Conservation (phyloP, 2,797 vertebrate species). For the Sorex maritimensis region DNA sequence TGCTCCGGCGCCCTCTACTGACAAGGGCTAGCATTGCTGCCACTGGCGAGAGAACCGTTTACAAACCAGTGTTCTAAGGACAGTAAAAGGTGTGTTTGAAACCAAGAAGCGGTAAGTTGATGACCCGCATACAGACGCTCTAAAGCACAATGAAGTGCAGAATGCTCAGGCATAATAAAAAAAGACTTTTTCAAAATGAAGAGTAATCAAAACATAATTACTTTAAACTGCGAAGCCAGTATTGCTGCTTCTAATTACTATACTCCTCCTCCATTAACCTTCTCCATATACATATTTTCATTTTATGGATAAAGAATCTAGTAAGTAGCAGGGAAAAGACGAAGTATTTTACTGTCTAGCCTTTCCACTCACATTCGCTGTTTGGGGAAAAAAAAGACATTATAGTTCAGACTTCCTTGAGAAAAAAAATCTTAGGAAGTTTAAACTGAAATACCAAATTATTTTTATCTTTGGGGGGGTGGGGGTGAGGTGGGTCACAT, state of each 20-base stretch:
- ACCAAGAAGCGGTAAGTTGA: not conserved
- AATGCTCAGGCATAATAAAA: not conserved
- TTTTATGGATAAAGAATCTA: conserved; percentile 57
- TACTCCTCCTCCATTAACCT: conserved; percentile 9
- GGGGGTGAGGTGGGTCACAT: too few relatives aligned
- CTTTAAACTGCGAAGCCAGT: conserved; percentile 36
- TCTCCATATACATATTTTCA: conserved; percentile 57
- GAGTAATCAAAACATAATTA: not conserved
- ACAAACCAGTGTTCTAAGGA: not conserved
- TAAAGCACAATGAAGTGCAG: conserved; percentile 48
- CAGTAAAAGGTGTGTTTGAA: conserved; percentile 21
- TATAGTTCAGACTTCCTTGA: conserved; percentile 37
- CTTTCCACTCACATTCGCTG: conserved; percentile 30
- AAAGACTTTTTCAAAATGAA: not conserved
- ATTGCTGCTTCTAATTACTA: conserved; percentile 12
- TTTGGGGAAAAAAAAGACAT: not conserved
- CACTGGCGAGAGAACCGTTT: not conserved
- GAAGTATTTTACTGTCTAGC: conserved; percentile 39
- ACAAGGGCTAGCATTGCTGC: not conserved
- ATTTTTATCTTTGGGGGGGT: not conserved
- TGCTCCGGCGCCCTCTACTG: conserved; percentile 8
- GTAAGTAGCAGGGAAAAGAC: conserved; percentile 18
- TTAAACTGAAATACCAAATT: not conserved
- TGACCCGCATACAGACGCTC: not conserved
- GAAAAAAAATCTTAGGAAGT: conserved; percentile 71